Evolutionary conservation across 2,888 invertebrate genomes (phyloP), one percentile per base, ranked within the genome.

Genomic region (Dicyrtoma fusca): DNA sequence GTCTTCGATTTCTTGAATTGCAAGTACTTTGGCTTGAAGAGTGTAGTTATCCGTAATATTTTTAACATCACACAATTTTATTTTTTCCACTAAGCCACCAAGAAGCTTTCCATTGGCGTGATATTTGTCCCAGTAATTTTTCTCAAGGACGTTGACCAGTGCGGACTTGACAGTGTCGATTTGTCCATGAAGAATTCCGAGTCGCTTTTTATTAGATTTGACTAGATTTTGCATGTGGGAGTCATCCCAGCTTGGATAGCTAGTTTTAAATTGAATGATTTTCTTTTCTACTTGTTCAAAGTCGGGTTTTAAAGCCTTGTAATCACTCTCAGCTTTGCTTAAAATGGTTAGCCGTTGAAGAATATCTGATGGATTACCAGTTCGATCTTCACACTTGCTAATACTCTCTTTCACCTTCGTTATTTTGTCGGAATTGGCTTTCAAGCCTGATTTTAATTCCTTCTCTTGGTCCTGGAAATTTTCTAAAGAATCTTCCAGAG

Each of bases 41-140:
- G 94, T 95, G 83, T 95, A 96, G 83, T 91, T 91, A 82, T 97
- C 96, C 81, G 93, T 94, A 44, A 90, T 89, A 0, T 91, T 88
- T 82, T 96, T 95, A 0, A 94, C 93, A 81, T 90, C 88, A 83
- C 96, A 97, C 95, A 96, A 96, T 14, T 89, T 87, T 0, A 94
- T 89, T 84, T 96, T 96, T 82, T 97, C 96, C 76, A 91, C 90
- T 77, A 92, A 89, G 1, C 91, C 90, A 65, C 88, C 87, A 11
- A 96, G 88, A 82, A 92, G 89, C 80, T 94, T 88, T 81, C 92
- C 91, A 47, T 95, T 86, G 82, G 91, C 91, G 61, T 89, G 89
- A 71, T 92, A 88, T 82, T 93, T 94, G 78, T 95, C 95, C 61
- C 90, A 89, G 81, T 94, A 93, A 78, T 91, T 88, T 83, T 95